phyloP scores from a whole-genome alignment of 2,888 invertebrate species.

The Pollenia angustigena region DNA sequence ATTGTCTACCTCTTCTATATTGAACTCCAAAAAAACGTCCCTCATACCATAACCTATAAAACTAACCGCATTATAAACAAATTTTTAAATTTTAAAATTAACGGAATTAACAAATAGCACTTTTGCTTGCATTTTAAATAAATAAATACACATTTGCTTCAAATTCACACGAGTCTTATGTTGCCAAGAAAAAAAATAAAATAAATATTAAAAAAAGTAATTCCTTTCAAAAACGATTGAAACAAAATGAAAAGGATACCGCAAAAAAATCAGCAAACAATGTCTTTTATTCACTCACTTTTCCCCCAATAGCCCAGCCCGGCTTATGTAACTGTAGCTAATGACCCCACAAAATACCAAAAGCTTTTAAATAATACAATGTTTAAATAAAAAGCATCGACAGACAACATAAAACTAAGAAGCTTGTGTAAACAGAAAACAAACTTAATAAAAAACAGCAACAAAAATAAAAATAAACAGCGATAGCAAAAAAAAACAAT shows the following conservation, averaged over 20 bases:
- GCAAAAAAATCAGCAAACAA: constrained; percentile 40
- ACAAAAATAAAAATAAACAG: neutral
- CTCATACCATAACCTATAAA: no score
- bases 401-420: constrained; percentile 5
- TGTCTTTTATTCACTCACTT: neutral
- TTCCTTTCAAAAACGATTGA: neutral
- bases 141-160: constrained; percentile 40
- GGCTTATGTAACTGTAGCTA: constrained; percentile 46
- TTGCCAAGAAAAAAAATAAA: constrained; percentile 38
- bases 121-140: constrained; percentile 10
- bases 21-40: no score
- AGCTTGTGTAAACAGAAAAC: constrained; percentile 13
- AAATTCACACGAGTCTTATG: constrained; percentile 71
- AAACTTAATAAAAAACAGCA: constrained; percentile 46
- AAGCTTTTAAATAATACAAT: constrained; percentile 72
- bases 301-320: neutral
- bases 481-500: constrained; percentile 31
- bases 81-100: neutral
- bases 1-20: no score
- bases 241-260: constrained; percentile 14
- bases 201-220: constrained; percentile 42
- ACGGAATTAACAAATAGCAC: neutral
- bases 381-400: constrained; percentile 35
- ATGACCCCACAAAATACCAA: constrained; percentile 69
- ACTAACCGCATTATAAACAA: no score